Evolutionary conservation across 2,888 invertebrate genomes (phyloP).

Genomic region (Orthosia incerta): DNA sequence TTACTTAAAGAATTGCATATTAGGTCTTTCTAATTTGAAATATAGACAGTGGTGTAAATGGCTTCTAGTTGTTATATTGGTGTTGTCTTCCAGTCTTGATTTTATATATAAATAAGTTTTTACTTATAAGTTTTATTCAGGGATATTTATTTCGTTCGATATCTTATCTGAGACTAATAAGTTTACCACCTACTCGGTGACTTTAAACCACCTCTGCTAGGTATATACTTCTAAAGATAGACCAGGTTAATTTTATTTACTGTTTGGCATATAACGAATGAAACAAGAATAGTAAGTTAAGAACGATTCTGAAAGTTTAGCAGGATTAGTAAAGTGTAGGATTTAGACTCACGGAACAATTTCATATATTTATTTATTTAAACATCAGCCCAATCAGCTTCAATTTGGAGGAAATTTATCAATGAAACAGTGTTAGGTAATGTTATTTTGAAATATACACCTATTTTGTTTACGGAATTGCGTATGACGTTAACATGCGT

Average conservation of each 20-base stretch:
- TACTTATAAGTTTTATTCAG: neutral
- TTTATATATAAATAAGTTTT: too few relatives aligned
- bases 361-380: neutral
- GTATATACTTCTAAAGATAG: too few relatives aligned
- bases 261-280: neutral
- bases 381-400: neutral
- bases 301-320: neutral
- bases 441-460: neutral
- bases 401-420: neutral
- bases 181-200: neutral
- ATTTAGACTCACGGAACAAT: neutral
- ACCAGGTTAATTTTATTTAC: neutral
- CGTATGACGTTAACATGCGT: neutral
- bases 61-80: neutral
- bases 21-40: neutral
- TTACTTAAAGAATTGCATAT: neutral
- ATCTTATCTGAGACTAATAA: neutral
- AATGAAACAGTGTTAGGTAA: neutral
- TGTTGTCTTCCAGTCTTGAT: neutral
- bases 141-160: neutral
- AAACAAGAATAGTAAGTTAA: neutral
- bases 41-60: neutral
- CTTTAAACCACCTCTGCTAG: neutral
- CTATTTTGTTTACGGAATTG: neutral
- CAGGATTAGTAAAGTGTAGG: too few relatives aligned